Conservation (phyloP, 2,888 invertebrate genomes). For the Chelonus formosanus region DNA sequence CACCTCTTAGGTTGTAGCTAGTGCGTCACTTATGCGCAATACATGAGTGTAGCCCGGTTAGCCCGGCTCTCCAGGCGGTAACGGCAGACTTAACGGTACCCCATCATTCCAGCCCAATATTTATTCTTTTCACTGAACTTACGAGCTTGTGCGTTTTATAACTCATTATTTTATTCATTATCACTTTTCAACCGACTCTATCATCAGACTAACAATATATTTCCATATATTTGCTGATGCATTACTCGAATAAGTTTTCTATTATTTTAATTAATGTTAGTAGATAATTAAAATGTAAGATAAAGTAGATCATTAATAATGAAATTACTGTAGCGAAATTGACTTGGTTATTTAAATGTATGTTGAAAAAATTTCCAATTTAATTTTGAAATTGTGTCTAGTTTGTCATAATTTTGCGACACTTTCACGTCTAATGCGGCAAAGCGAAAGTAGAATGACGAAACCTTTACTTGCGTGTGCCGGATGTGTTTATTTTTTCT, state of each 20-base stretch:
- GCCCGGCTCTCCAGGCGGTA: conserved; percentile 59
- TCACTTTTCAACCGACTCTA: conserved; percentile 7
- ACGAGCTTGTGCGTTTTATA: conserved; percentile 19
- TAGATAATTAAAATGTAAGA: no score
- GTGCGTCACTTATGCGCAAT: conserved; percentile 18
- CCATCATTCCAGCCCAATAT: conserved; percentile 61
- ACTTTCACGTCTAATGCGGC: conserved; percentile 57
- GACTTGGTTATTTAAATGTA: conserved; percentile 1
- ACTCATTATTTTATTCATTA: conserved; percentile 26
- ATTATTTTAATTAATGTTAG: no score
- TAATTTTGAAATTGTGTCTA: conserved; percentile 7
- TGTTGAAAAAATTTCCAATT: neutral
- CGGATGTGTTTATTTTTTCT: conserved; percentile 32
- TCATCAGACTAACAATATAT: neutral
- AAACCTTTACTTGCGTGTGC: conserved; percentile 46
- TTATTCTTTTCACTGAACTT: conserved; percentile 58
- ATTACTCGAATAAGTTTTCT: conserved; percentile 4
- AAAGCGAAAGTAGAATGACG: conserved; percentile 59
- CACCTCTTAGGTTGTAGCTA: conserved; percentile 13
- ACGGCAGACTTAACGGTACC: conserved; percentile 64
- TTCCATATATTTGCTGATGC: conserved; percentile 2
- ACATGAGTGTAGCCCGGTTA: conserved; percentile 22
- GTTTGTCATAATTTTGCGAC: conserved; percentile 52
- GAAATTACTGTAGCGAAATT: no score
- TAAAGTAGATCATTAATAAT: no score